Evolutionary conservation across 1,140 invertebrate species (phyloP), one percentile per base, ranked within the genome.

Genomic region (Euglossa dilemma): DNA sequence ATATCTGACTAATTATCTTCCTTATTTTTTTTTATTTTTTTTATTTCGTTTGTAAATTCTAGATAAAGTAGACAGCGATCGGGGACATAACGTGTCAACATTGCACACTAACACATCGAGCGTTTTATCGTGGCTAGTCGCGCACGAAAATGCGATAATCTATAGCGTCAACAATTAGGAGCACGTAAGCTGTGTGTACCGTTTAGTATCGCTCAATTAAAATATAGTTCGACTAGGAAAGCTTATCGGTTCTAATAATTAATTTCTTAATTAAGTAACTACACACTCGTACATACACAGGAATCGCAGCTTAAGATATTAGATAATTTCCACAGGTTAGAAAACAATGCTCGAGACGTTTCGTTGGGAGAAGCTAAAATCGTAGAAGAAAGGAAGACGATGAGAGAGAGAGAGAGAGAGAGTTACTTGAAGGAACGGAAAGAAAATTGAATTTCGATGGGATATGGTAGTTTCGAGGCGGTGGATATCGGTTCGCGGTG

Each of bases 111-210:
- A 66, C 6, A 66, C 64, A 45, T 1, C 20, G 47, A 28, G 8
- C 23, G 8, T 57, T 73, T 73, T 73, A 57, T 61, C 73, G 16
- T 28, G 43, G 23, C n/a, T 8, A 11, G 47, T 73, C 71, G 56
- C 6, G 14, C 12, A 45, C 72, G 36, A 59, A 75, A 50, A 75
- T 47, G 28, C 57, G 73, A 75, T 75, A 75, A 75, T 61, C 25
- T 54, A n/a, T 16, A 18, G 43, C 50, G 45, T 59, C 54, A 25
- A 59, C 43, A 25, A 25, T 74, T 59, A 45, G 1, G 18, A 74
- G 14, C 23, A 14, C 18, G 12, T 56, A 36, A 70, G 6, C 43
- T 69, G 16, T 50, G 12, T 25, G 5, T 12, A 25, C 2, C 61
- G 16, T 50, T 56, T 25, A n/a, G 23, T 57, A 54, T n/a, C 71